Evolutionary conservation across 2,888 invertebrate genomes (phyloP), one percentile per base, ranked within the genome.

Genomic region (Drosophila formosana): DNA sequence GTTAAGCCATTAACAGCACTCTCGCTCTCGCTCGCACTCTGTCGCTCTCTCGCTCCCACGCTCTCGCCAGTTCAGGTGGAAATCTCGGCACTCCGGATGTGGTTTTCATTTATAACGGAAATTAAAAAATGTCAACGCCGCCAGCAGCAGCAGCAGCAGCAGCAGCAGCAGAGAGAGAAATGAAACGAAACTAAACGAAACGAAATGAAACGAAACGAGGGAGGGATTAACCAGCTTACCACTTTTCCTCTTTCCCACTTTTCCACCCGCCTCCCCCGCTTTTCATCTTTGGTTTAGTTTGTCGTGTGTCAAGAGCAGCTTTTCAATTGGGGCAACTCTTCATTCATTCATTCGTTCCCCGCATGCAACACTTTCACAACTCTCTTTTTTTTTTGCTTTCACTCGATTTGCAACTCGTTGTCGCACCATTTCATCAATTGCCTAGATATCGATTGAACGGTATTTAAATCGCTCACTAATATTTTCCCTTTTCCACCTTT

Each of bases 101-200:
- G 88, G 82, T 76, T 83, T 83, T 87, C 81, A 83, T 87, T 85
- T 89, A 83, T 72, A 89, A 67, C 88, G 88, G 84, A 85, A 85
- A 85, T 85, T 85, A 89, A 85, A 84, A 89, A 84, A 79, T 88
- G 86, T 73, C 83, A 79, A 65, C 75, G 65, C 53, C 60, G 57
- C 47, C 53, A 49, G 26, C 51, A 43, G 50, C 53, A 65, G 8
- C 26, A 56, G 23, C 50, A 60, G 45, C 51, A 30, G 26, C 63
- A 55, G 26, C 68, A 43, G 39, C n/a, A n/a, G n/a, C n/a, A 51
- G 30, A 47, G 50, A 61, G 26, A 39, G 18, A 8, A 26, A 8
- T 9, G 5, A 25, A 56, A 34, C 34, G 50, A 51, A 25, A 25
- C 41, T 46, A 34, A 28, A 37, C 30, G 30, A 62, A 30, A 30